These are phyloP conservation scores for Choristoneura fumiferana DNA, from an alignment of 1,140 invertebrate genomes.

Conservation along the genomic window DNA sequence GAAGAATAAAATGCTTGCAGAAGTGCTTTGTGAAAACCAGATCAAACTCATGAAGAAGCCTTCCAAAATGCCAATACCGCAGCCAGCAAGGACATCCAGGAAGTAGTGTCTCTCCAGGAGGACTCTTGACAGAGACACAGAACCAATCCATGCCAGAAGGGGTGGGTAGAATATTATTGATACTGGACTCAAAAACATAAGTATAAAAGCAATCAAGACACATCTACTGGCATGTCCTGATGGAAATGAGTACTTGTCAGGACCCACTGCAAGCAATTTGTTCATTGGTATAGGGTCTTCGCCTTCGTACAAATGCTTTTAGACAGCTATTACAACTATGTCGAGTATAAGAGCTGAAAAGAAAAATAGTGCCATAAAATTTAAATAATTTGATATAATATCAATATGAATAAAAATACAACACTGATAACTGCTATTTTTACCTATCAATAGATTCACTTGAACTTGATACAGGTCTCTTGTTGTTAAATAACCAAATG, in stretches of 20 bases:
- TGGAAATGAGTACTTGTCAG: conserved; percentile 97
- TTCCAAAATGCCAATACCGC: conserved; percentile 87
- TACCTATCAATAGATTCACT: conserved; percentile 92
- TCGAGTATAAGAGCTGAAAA: conserved; percentile 92
- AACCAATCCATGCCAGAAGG: conserved; percentile 85
- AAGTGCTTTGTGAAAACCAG: conserved; percentile 81
- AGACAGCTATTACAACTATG: conserved; percentile 87
- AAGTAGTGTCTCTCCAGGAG: conserved; percentile 89
- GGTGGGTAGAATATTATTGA: conserved; percentile 80
- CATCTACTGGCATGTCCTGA: conserved; percentile 96
- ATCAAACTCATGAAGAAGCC: conserved; percentile 82
- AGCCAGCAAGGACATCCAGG: conserved; percentile 89
- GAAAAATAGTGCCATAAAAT: conserved; percentile 28
- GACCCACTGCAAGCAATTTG: conserved; percentile 78
- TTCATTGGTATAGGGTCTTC: conserved; percentile 87
- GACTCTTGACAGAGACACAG: conserved; percentile 89
- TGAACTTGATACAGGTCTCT: conserved; percentile 86
- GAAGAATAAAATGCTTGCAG: conserved; percentile 59
- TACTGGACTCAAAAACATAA: conserved; percentile 82
- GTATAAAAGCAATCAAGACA: conserved; percentile 86
- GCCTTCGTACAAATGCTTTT: conserved; percentile 88
- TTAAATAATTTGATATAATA: conserved; percentile 21
- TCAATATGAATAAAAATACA: not conserved
- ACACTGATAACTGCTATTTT: conserved; percentile 36
- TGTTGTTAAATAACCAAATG: conserved; percentile 85